A percentile compares a stretch with the other conserved stretches of the same genome.
Conservation (phyloP, 2,888 invertebrate genomes). For the Trissoscelio sp. region DNA sequence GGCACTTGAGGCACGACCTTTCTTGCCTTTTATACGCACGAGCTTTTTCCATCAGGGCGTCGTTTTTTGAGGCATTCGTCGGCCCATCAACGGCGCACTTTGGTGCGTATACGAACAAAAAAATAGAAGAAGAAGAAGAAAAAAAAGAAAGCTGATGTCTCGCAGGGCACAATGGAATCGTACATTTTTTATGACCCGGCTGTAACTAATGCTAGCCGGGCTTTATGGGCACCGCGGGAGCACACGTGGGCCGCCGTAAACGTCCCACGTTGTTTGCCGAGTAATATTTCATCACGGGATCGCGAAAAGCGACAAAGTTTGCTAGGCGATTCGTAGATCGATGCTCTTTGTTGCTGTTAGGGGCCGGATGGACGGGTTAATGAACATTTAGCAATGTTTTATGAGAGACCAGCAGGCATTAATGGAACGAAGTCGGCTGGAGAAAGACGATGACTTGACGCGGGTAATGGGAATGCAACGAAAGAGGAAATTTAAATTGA, state of each 20-base stretch:
- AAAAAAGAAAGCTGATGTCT: slow-evolving; percentile 32
- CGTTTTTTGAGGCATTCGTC: slow-evolving; percentile 6
- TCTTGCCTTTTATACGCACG: slow-evolving; percentile 1
- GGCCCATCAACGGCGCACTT: slow-evolving; percentile 37
- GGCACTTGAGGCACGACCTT: slow-evolving; percentile 22
- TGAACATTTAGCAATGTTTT: slow-evolving; percentile 43
- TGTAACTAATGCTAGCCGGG: slow-evolving; percentile 77
- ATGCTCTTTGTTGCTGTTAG: slow-evolving; percentile 32
- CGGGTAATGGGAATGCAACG: not conserved
- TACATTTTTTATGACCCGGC: slow-evolving; percentile 77
- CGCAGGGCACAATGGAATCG: slow-evolving; percentile 71
- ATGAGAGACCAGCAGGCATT: slow-evolving; percentile 13
- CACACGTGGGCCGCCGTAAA: slow-evolving; percentile 69
- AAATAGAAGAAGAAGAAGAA: too few relatives aligned
- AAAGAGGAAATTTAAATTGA: slow-evolving; percentile 7
- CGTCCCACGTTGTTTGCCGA: slow-evolving; percentile 74
- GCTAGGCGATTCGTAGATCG: slow-evolving; percentile 43
- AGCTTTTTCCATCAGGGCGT: not conserved
- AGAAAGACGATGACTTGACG: slow-evolving; percentile 8
- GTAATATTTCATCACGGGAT: slow-evolving; percentile 77
- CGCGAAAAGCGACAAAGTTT: slow-evolving; percentile 60
- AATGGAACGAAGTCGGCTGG: not conserved
- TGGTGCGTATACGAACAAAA: slow-evolving; percentile 26
- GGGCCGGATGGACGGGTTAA: slow-evolving; percentile 12
- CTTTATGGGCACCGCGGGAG: slow-evolving; percentile 65